Evolutionary conservation across 2,113 vertebrate species (phyloP).

Genomic region (Neomonachus schauinslandi): DNA sequence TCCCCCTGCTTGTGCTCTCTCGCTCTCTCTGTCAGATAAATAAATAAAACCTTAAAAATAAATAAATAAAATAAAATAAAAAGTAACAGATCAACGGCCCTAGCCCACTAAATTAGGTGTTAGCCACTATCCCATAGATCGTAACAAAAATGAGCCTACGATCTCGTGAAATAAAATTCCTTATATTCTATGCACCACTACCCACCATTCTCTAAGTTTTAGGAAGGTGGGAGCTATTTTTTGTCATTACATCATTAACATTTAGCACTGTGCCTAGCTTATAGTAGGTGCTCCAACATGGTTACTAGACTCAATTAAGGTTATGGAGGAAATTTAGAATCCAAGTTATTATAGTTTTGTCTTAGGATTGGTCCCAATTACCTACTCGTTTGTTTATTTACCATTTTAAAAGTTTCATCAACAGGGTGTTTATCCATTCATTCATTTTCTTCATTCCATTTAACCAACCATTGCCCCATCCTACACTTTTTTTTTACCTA

Average conservation of each 20-base stretch:
- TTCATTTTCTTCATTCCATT: neutral
- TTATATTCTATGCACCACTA: neutral
- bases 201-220: neutral
- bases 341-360: neutral
- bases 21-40: too few species aligned
- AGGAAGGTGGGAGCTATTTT: neutral
- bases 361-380: neutral
- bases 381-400: neutral
- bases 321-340: constrained; percentile 12
- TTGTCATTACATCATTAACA: neutral
- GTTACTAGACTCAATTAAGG: neutral
- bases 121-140: neutral
- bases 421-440: neutral
- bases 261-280: neutral
- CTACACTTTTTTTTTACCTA: neutral
- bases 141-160: neutral
- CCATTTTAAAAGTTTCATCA: neutral
- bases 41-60: too few species aligned
- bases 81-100: neutral
- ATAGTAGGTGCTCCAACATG: neutral
- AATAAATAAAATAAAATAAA: too few species aligned
- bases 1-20: too few species aligned
- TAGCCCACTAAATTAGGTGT: neutral
- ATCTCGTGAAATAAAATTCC: neutral
- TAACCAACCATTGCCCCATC: neutral